These are phyloP conservation scores for Drosophila incognita DNA, from an alignment of 2,888 invertebrate species.

Conservation along the genomic window DNA sequence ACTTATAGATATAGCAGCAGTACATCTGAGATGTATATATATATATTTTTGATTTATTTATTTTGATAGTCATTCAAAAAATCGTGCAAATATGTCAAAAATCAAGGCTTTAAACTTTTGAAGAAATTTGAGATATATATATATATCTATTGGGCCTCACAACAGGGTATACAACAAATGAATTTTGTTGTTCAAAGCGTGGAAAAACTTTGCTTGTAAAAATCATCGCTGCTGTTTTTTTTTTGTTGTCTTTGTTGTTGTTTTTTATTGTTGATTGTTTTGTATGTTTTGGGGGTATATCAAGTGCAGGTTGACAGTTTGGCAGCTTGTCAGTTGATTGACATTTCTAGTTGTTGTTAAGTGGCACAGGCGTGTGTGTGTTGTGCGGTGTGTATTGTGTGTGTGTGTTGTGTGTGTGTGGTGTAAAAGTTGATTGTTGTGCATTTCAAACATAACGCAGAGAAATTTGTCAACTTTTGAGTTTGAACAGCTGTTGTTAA, in stretches of 20 bases:
- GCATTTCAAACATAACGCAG: conserved; percentile 12
- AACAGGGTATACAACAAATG: conserved; percentile 14
- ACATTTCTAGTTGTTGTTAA: conserved; percentile 79
- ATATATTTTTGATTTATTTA: neutral
- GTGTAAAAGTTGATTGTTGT: conserved; percentile 26
- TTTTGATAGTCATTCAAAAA: neutral
- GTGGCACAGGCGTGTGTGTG: conserved; percentile 64
- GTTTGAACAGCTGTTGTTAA: conserved; percentile 23
- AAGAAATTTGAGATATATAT: neutral
- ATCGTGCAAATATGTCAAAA: neutral
- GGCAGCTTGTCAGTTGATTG: conserved; percentile 74
- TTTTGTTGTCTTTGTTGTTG: no score
- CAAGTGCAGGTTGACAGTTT: conserved; percentile 73
- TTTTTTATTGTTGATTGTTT: conserved; percentile 16
- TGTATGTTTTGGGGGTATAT: conserved; percentile 52
- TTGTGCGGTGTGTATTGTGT: conserved; percentile 6
- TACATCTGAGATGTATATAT: neutral
- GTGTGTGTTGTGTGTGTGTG: conserved; percentile 18
- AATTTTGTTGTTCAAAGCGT: conserved; percentile 45
- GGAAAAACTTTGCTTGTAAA: conserved; percentile 49
- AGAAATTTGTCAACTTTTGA: conserved; percentile 56
- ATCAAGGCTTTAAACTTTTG: neutral
- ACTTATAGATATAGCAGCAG: neutral
- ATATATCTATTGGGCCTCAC: neutral
- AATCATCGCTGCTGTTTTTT: conserved; percentile 20